A percentile compares a stretch with the other conserved stretches of the same genome.
phyloP scores from a whole-genome alignment of 2,888 invertebrate genomes.

The Sinopyrophorus schimmeli region DNA sequence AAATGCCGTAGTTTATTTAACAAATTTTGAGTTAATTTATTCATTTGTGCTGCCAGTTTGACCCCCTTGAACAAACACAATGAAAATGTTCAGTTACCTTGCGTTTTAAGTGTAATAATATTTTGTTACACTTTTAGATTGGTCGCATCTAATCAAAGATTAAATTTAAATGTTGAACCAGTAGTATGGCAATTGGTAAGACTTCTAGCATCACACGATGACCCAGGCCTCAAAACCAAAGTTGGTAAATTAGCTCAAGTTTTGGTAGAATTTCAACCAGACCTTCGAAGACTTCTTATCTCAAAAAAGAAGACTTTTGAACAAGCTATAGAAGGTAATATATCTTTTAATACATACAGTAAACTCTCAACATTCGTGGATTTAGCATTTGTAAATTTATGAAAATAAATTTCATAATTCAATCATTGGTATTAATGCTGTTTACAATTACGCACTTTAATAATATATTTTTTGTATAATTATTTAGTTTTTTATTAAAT shows the following conservation, averaged over 20 bases:
- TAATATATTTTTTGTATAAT: too few species aligned
- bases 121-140: constrained; percentile 45
- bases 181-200: constrained; percentile 86
- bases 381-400: too few species aligned
- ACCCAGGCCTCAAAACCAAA: constrained; percentile 65
- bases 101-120: neutral
- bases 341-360: neutral
- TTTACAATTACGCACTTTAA: too few species aligned
- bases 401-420: too few species aligned
- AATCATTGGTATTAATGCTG: too few species aligned
- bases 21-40: too few species aligned
- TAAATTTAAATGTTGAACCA: constrained; percentile 73
- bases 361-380: too few species aligned
- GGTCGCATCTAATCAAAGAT: constrained; percentile 60
- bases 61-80: too few species aligned
- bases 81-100: too few species aligned
- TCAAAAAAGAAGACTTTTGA: constrained; percentile 74
- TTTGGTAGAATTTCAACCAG: constrained; percentile 66
- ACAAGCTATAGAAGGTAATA: constrained; percentile 81
- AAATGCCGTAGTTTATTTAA: too few species aligned
- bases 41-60: too few species aligned
- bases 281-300: constrained; percentile 68
- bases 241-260: constrained; percentile 64
- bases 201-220: constrained; percentile 64
- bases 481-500: too few species aligned